phyloP scores from a whole-genome alignment of 2,888 invertebrate genomes.

The Hydrotaea cyrtoneurina region DNA sequence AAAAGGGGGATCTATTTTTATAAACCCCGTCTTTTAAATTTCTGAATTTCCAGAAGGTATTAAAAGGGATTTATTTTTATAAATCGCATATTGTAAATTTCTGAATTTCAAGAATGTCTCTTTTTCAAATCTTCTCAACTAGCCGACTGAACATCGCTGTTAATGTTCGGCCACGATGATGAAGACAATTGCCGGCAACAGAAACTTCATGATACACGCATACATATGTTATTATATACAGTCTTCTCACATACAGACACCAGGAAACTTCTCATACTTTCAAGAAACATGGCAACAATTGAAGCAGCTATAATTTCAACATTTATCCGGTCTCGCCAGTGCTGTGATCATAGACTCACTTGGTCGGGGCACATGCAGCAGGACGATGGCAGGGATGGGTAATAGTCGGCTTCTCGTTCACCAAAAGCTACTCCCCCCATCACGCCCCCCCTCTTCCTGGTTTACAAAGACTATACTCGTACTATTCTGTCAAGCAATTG shows the following conservation, averaged over 20 bases:
- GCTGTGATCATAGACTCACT: constrained; percentile 50
- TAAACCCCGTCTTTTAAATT: too few relatives aligned
- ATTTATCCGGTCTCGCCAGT: constrained; percentile 56
- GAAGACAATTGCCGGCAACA: background rate
- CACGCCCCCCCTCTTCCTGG: background rate
- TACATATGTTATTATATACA: background rate
- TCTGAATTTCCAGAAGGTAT: too few relatives aligned
- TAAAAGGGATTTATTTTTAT: too few relatives aligned
- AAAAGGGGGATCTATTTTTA: too few relatives aligned
- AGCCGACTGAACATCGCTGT: too few relatives aligned
- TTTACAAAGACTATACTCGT: constrained; percentile 27
- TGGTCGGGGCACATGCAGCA: background rate
- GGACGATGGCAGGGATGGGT: background rate
- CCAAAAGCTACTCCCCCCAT: background rate
- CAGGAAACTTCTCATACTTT: background rate
- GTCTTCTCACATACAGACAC: background rate
- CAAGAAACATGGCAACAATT: constrained; percentile 33
- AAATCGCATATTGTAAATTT: too few relatives aligned
- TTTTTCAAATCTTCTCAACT: too few relatives aligned
- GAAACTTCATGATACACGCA: too few relatives aligned
- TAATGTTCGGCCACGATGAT: background rate
- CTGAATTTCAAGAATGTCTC: too few relatives aligned
- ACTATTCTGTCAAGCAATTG: constrained; percentile 59
- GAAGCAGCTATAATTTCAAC: constrained; percentile 54
- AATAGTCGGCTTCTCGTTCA: constrained; percentile 13